Conservation (phyloP, 2,888 invertebrate genomes). For the Druceiella hillmani region DNA sequence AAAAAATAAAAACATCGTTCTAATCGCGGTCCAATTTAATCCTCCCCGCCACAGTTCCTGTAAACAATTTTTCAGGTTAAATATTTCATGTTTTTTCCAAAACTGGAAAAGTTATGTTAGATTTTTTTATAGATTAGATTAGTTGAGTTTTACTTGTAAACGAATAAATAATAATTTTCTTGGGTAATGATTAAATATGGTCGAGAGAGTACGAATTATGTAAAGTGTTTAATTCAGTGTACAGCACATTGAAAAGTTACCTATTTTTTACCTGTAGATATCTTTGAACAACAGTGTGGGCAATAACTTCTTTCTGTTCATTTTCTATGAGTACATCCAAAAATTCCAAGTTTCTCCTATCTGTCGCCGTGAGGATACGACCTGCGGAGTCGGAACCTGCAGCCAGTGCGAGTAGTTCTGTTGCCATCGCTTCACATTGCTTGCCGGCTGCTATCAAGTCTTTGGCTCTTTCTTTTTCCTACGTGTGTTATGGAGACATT, state of each 20-base stretch:
- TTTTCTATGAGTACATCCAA: slow-evolving; percentile 96
- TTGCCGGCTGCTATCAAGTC: slow-evolving; percentile 94
- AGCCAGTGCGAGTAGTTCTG: slow-evolving; percentile 88
- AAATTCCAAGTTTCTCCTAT: slow-evolving; percentile 90
- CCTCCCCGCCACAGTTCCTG: slow-evolving; percentile 98
- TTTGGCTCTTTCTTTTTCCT: slow-evolving; percentile 97
- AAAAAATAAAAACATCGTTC: slow-evolving; percentile 88
- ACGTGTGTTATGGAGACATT: too few species aligned
- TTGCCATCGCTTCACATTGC: slow-evolving; percentile 97
- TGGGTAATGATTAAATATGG: neutral
- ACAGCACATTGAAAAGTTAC: slow-evolving; percentile 34
- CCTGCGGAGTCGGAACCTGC: slow-evolving; percentile 94
- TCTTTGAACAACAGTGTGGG: slow-evolving; percentile 95
- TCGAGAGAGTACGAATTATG: neutral
- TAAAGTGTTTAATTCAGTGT: slow-evolving; percentile 4
- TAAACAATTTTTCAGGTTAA: slow-evolving; percentile 29
- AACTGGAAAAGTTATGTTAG: neutral
- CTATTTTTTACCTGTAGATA: slow-evolving; percentile 82
- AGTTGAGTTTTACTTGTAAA: too few species aligned
- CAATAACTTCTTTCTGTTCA: slow-evolving; percentile 96
- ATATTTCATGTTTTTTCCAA: neutral
- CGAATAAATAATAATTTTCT: neutral
- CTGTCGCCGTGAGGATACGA: slow-evolving; percentile 89
- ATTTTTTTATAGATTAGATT: too few species aligned
- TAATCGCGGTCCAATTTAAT: slow-evolving; percentile 93